Percentiles rank a stretch among this genome's conserved stretches.
Conservation (phyloP, 2,888 invertebrate species). For the Creontiades dilutus region DNA sequence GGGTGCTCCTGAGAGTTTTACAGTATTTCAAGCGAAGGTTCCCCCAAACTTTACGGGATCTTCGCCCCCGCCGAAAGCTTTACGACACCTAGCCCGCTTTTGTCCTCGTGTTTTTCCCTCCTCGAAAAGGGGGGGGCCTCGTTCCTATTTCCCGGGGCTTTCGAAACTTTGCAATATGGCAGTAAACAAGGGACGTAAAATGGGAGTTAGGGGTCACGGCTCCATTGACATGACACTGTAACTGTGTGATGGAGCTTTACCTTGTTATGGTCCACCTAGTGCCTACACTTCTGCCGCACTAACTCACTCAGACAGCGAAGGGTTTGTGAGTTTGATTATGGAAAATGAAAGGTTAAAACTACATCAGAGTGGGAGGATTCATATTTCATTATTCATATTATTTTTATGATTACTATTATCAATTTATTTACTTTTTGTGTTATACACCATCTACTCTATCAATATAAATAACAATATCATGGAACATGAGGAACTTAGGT, state of each 20-base stretch:
- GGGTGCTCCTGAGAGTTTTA: constrained; percentile 47
- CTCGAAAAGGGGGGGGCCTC: background rate
- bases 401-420: no score
- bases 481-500: no score
- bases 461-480: no score
- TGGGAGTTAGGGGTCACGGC: background rate
- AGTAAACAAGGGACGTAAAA: constrained; percentile 30
- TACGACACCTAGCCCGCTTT: constrained; percentile 44
- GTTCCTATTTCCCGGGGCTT: background rate
- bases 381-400: no score
- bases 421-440: no score
- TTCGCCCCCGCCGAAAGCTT: constrained; percentile 44
- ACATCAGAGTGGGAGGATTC: no score
- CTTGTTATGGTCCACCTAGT: no score
- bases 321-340: no score
- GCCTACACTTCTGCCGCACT: no score
- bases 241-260: constrained; percentile 11
- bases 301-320: no score
- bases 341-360: no score
- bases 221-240: background rate
- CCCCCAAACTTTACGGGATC: constrained; percentile 54
- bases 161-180: constrained; percentile 28
- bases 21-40: constrained; percentile 44
- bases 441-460: no score
- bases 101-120: constrained; percentile 32